These are phyloP conservation scores for Grus americana DNA, from an alignment of 2,113 vertebrate genomes.

Conservation along the genomic window DNA sequence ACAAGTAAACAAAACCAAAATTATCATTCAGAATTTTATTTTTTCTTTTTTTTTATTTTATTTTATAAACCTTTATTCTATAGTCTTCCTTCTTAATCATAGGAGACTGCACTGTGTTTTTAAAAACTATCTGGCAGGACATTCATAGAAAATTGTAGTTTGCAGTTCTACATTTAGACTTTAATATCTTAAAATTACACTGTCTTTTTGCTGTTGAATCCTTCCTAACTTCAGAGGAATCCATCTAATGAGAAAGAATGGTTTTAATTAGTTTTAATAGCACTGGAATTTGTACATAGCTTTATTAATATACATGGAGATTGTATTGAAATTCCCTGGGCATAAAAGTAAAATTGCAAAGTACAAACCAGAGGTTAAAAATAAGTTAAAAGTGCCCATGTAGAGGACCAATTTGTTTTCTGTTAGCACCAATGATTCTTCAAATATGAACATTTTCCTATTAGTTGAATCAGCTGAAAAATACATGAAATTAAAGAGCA, in stretches of 20 bases:
- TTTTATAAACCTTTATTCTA: neutral
- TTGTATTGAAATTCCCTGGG: neutral
- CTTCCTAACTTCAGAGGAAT: neutral
- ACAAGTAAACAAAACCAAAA: neutral
- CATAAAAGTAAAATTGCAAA: neutral
- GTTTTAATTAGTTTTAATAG: conserved; percentile 22
- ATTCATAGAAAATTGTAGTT: neutral
- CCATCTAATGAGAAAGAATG: neutral
- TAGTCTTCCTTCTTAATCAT: neutral
- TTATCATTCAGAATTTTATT: neutral
- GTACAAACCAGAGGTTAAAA: neutral
- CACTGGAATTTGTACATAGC: neutral
- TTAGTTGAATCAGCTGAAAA: neutral
- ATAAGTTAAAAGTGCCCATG: neutral
- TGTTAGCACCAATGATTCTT: neutral
- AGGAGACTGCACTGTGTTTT: neutral
- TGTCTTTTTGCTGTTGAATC: neutral
- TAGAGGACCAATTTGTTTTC: neutral
- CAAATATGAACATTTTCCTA: neutral
- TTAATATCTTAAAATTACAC: neutral
- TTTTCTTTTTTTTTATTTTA: neutral
- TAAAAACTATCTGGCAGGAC: neutral
- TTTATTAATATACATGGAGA: neutral
- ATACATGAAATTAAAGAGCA: neutral
- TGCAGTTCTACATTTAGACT: neutral